Percentiles rank a stretch among this genome's conserved stretches.
Evolutionary conservation across 2,888 invertebrate genomes (phyloP).

Genomic region (Leistus spinibarbis): DNA sequence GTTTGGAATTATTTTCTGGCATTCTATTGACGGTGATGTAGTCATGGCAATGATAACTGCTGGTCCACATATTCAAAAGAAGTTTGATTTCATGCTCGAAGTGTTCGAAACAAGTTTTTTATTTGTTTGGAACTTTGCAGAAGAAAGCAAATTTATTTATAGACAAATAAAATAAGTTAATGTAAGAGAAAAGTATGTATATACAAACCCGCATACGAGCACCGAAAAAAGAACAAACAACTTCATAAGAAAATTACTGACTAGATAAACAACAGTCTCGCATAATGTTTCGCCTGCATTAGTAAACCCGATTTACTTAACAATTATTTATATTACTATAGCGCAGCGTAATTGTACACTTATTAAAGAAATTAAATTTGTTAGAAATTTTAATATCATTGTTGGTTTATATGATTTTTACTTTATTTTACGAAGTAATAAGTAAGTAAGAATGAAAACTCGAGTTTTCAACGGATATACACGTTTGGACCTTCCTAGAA

Average conservation of each 20-base stretch:
- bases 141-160: background rate
- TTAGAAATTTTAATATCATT: too few species aligned
- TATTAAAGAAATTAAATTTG: too few species aligned
- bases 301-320: too few species aligned
- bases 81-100: background rate
- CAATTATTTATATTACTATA: too few species aligned
- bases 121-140: background rate
- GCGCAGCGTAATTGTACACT: too few species aligned
- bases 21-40: background rate
- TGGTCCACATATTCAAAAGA: background rate
- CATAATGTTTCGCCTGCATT: background rate
- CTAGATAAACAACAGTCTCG: background rate
- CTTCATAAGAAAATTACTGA: background rate
- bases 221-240: background rate
- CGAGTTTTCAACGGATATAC: too few species aligned
- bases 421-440: too few species aligned
- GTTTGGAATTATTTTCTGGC: background rate
- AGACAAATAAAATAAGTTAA: background rate
- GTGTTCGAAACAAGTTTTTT: background rate
- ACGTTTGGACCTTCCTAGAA: too few species aligned
- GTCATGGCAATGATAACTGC: background rate
- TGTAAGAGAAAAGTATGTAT: background rate
- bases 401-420: too few species aligned
- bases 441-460: too few species aligned
- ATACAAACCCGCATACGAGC: background rate